Conservation (phyloP, 2,797 vertebrate species). For the Argentina silus region DNA sequence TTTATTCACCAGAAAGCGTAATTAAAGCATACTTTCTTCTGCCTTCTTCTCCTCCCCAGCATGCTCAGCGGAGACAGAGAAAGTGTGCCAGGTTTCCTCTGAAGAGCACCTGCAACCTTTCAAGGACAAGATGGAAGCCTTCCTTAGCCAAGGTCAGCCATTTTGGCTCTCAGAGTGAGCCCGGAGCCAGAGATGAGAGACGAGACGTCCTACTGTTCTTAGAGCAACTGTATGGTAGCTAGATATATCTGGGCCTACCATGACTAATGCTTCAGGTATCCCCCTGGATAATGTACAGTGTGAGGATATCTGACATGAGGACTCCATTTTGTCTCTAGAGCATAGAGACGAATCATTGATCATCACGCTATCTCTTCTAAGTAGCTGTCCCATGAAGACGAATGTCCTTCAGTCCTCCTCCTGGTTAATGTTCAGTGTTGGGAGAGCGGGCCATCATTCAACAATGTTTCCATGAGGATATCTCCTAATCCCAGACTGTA, state of each 20-base stretch:
- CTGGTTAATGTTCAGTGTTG: slow-evolving; percentile 31
- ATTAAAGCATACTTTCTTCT: neutral
- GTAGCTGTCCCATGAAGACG: slow-evolving; percentile 46
- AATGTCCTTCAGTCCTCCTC: slow-evolving; percentile 40
- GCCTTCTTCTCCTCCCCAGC: slow-evolving; percentile 66
- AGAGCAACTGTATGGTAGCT: no score
- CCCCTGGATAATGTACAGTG: slow-evolving; percentile 7
- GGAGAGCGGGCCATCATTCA: slow-evolving; percentile 31
- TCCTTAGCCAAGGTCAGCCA: slow-evolving; percentile 87
- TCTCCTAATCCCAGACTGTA: slow-evolving; percentile 50
- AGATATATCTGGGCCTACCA: no score
- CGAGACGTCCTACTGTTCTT: no score
- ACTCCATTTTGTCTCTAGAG: neutral
- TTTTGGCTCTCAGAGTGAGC: neutral
- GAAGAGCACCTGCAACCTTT: slow-evolving; percentile 93
- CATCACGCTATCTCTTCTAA: slow-evolving; percentile 35
- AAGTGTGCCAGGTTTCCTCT: slow-evolving; percentile 89
- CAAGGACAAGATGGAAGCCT: slow-evolving; percentile 92
- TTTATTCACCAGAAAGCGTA: no score
- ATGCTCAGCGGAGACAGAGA: slow-evolving; percentile 88
- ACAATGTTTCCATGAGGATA: slow-evolving; percentile 54
- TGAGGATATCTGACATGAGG: neutral
- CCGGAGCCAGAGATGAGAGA: no score
- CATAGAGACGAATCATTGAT: slow-evolving; percentile 41
- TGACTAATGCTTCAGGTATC: slow-evolving; percentile 16